These are phyloP conservation scores for Papilio demoleus DNA, from an alignment of 2,888 invertebrate genomes.

Conservation along the genomic window DNA sequence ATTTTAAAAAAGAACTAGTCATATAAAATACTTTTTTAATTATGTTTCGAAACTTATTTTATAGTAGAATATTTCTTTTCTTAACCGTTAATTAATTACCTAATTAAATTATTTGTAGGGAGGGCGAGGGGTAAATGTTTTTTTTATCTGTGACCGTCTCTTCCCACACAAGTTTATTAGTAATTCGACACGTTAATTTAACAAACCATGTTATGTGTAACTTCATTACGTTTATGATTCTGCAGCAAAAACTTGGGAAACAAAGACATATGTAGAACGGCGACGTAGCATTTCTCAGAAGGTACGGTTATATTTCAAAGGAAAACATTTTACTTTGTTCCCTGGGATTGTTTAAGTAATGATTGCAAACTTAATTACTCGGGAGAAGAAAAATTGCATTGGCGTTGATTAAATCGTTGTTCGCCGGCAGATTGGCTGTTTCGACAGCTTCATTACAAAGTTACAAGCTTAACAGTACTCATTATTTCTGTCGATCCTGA, in stretches of 20 bases:
- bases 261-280: constrained; percentile 35
- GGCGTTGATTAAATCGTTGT: constrained; percentile 52
- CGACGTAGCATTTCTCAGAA: constrained; percentile 20
- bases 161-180: too few species aligned
- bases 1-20: background rate
- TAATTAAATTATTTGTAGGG: background rate
- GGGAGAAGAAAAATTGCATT: constrained; percentile 46
- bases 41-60: constrained; percentile 1
- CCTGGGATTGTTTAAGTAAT: constrained; percentile 41
- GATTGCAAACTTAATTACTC: constrained; percentile 23
- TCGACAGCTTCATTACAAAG: constrained; percentile 64
- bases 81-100: background rate
- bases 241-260: constrained; percentile 25
- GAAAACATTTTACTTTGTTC: constrained; percentile 15
- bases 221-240: constrained; percentile 39
- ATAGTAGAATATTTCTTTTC: background rate
- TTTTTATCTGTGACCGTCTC: too few species aligned
- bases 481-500: constrained; percentile 53
- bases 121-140: too few species aligned
- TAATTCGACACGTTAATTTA: constrained; percentile 24
- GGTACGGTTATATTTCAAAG: constrained; percentile 20
- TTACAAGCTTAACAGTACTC: constrained; percentile 55
- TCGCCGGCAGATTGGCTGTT: constrained; percentile 56
- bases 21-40: background rate
- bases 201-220: constrained; percentile 21